phyloP scores from a whole-genome alignment of 2,888 invertebrate genomes.

The Asteroscopus sphinx region DNA sequence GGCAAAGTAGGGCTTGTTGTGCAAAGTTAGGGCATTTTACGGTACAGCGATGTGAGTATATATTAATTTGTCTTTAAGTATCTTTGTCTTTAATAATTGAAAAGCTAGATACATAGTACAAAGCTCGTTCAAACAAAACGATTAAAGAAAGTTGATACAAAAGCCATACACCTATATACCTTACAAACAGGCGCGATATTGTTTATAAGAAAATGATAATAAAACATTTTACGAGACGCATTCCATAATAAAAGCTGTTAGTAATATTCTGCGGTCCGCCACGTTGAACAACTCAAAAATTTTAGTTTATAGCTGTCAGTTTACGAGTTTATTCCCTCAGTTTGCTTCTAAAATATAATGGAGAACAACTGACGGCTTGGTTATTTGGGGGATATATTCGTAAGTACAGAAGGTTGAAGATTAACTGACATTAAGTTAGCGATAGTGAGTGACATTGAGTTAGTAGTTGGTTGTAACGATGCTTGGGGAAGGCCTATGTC shows the following conservation, averaged over 20 bases:
- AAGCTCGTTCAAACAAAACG: neutral
- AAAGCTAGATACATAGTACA: too few species aligned
- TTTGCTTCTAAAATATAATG: constrained; percentile 50
- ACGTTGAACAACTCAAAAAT: constrained; percentile 68
- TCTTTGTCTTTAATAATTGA: too few species aligned
- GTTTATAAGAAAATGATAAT: constrained; percentile 56
- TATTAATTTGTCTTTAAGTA: too few species aligned
- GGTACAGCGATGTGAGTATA: too few species aligned
- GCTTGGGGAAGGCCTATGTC: too few species aligned
- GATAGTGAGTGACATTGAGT: too few species aligned
- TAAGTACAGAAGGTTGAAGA: constrained; percentile 18
- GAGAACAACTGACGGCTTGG: constrained; percentile 33
- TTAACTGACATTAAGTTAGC: neutral
- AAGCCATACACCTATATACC: constrained; percentile 14
- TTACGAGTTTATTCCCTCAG: constrained; percentile 62
- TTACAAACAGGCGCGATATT: constrained; percentile 37
- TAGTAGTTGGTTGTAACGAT: too few species aligned
- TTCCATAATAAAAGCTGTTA: constrained; percentile 58
- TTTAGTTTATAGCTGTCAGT: constrained; percentile 64
- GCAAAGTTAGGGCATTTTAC: too few species aligned
- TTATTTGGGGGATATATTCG: too few species aligned
- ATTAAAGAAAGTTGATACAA: constrained; percentile 2
- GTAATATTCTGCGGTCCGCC: constrained; percentile 70
- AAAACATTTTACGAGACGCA: constrained; percentile 62
- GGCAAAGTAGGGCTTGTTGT: too few species aligned